Conservation (phyloP, 2,113 vertebrate genomes). For the Bufo gargarizans region DNA sequence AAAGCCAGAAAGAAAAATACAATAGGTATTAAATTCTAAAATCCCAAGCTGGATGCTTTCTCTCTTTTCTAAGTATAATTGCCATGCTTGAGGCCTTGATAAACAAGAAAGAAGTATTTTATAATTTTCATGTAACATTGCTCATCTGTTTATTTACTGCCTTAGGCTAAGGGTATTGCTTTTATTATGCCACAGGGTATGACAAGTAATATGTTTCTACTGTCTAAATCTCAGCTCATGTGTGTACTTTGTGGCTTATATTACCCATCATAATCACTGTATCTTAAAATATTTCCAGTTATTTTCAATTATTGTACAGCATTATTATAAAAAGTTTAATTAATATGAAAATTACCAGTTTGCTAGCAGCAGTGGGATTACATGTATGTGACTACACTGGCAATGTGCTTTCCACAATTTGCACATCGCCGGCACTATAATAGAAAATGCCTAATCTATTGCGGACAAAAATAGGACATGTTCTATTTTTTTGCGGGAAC, state of each 20-base stretch:
- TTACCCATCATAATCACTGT: slow-evolving; percentile 16
- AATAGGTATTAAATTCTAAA: not conserved
- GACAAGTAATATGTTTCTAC: slow-evolving; percentile 14
- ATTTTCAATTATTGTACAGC: not conserved
- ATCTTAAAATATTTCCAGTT: not conserved
- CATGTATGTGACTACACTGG: not conserved
- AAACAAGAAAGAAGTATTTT: slow-evolving; percentile 32
- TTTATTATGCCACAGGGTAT: not conserved
- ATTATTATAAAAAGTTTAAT: slow-evolving; percentile 20
- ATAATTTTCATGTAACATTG: slow-evolving; percentile 23
- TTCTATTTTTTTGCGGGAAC: too few relatives aligned
- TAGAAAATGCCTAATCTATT: too few relatives aligned
- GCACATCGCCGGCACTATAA: too few relatives aligned
- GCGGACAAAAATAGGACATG: too few relatives aligned
- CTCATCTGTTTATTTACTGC: slow-evolving; percentile 41
- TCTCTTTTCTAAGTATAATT: slow-evolving; percentile 28
- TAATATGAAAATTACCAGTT: not conserved
- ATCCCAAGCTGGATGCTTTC: not conserved
- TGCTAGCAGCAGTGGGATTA: not conserved
- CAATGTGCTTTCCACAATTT: not conserved
- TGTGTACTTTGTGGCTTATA: not conserved
- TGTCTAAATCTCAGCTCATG: not conserved
- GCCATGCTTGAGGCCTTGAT: slow-evolving; percentile 31
- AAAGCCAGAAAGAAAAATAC: not conserved
- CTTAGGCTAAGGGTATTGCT: slow-evolving; percentile 19